A percentile compares a stretch with the other conserved stretches of the same genome.
phyloP scores from a whole-genome alignment of 2,888 invertebrate species.

The Eupithecia pulchellata region DNA sequence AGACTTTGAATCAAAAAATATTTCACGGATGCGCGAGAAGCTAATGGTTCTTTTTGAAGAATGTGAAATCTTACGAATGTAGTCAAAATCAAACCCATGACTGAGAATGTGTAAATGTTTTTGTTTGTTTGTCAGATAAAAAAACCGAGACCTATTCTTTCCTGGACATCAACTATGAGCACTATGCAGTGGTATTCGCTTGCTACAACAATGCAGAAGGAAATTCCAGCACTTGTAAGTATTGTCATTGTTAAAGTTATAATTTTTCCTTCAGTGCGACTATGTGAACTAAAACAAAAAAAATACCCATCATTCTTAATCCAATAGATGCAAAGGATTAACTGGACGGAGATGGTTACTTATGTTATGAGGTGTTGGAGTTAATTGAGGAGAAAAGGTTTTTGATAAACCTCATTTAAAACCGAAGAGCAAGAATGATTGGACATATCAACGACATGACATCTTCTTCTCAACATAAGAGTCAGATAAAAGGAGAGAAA shows the following conservation, averaged over 20 bases:
- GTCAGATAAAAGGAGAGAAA: no score
- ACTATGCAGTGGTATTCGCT: conserved; percentile 75
- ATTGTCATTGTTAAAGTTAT: neutral
- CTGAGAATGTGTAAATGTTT: neutral
- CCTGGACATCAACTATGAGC: conserved; percentile 74
- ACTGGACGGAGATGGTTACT: no score
- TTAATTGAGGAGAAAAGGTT: no score
- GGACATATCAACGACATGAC: no score
- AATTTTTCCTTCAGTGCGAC: no score
- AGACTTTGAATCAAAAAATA: neutral
- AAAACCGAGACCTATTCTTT: conserved; percentile 72
- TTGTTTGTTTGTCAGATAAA: conserved; percentile 60
- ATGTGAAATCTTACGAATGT: neutral
- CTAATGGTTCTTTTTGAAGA: neutral
- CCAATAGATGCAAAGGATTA: no score
- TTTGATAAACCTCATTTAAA: no score
- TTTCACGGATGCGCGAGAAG: neutral
- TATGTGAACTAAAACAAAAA: no score
- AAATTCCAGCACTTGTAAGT: conserved; percentile 75
- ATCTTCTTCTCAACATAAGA: no score
- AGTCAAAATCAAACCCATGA: neutral
- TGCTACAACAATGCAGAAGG: conserved; percentile 69
- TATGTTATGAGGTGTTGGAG: no score
- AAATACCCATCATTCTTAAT: no score
- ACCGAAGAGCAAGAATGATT: no score